phyloP scores from a whole-genome alignment of 2,113 vertebrate species.

The Sprattus sprattus region DNA sequence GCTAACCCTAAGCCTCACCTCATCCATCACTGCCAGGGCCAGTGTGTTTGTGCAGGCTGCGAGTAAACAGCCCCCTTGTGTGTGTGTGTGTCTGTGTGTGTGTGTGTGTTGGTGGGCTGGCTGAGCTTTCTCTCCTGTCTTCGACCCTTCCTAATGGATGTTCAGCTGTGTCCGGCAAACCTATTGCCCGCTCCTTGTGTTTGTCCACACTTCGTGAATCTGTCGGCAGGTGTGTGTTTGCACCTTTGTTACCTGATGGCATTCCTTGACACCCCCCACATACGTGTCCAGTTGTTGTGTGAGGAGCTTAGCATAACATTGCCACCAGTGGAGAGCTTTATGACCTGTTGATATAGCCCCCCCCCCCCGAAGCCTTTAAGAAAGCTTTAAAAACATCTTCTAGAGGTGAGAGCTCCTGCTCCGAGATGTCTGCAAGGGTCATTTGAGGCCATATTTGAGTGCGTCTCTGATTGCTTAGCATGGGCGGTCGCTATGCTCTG shows the following conservation, averaged over 20 bases:
- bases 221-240: constrained; percentile 58
- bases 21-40: constrained; percentile 69
- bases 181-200: background rate
- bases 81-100: background rate
- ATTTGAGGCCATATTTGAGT: background rate
- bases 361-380: background rate
- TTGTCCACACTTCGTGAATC: constrained; percentile 64
- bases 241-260: no score
- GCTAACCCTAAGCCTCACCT: constrained; percentile 58
- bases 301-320: background rate
- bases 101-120: constrained; percentile 26
- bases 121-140: constrained; percentile 26
- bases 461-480: background rate
- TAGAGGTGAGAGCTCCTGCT: constrained; percentile 5
- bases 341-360: background rate
- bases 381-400: background rate
- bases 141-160: background rate
- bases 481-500: background rate
- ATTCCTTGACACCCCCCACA: background rate
- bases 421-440: background rate
- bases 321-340: background rate
- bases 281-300: background rate
- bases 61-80: constrained; percentile 61
- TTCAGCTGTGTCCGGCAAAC: constrained; percentile 21
- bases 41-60: constrained; percentile 67